These are phyloP conservation scores for Alectura lathami DNA, from an alignment of 2,113 vertebrate genomes.

Conservation along the genomic window DNA sequence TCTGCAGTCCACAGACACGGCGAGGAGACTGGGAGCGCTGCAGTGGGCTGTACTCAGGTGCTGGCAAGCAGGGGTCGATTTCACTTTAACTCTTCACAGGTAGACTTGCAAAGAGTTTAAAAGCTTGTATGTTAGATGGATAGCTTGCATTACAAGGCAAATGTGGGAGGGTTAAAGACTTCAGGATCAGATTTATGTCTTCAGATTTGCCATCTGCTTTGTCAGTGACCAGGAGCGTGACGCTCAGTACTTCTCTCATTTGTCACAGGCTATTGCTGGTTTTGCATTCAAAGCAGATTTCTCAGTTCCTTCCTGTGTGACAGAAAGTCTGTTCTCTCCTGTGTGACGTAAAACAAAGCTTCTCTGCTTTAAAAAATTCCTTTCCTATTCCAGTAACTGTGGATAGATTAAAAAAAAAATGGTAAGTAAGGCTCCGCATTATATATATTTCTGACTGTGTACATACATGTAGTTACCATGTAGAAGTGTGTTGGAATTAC, in stretches of 20 bases:
- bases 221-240: background rate
- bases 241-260: background rate
- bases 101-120: background rate
- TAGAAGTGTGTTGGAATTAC: background rate
- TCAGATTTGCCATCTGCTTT: background rate
- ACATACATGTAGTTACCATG: background rate
- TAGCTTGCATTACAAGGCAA: background rate
- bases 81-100: background rate
- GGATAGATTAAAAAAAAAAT: background rate
- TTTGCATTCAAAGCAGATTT: background rate
- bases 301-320: background rate
- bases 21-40: background rate
- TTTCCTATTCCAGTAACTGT: background rate
- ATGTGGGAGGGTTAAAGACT: background rate
- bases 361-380: background rate
- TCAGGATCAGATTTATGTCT: background rate
- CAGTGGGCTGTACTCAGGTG: background rate
- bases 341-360: background rate
- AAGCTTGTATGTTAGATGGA: background rate
- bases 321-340: background rate
- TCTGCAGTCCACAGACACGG: accelerated
- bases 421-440: background rate
- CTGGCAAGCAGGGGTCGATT: background rate
- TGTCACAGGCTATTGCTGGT: background rate
- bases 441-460: background rate